Evolutionary conservation across 2,797 vertebrate species (phyloP).

Genomic region (Micropoecilia bifurca): DNA sequence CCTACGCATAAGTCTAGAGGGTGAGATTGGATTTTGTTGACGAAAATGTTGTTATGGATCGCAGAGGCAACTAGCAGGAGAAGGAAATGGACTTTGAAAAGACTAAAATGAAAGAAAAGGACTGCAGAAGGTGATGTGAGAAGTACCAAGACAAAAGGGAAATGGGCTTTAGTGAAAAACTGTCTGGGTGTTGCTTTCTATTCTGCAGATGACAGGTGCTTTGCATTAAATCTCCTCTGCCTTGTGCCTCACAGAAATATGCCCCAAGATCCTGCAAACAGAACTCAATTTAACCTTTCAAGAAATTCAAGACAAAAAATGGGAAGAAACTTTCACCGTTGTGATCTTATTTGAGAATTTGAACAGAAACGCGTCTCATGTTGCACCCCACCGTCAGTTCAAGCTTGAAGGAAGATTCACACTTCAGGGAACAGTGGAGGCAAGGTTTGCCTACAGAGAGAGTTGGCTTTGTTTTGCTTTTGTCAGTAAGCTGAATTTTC

Average conservation of each 20-base stretch:
- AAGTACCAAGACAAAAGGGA: constrained; percentile 48
- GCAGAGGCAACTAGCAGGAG: constrained; percentile 51
- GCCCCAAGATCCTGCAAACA: background rate
- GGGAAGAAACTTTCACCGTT: constrained; percentile 39
- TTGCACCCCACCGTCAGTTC: constrained; percentile 38
- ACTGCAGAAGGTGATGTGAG: constrained; percentile 37
- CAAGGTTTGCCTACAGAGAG: constrained; percentile 25
- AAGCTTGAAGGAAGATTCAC: constrained; percentile 36
- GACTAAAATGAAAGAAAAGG: constrained; percentile 47
- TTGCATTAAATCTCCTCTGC: constrained; percentile 58
- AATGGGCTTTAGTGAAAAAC: constrained; percentile 40
- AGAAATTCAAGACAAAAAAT: constrained; percentile 30
- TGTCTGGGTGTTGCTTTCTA: background rate
- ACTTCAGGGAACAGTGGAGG: constrained; percentile 43
- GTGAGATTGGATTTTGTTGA: constrained; percentile 37
- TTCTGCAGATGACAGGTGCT: constrained; percentile 67
- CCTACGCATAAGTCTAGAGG: constrained; percentile 35
- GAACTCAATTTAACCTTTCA: constrained; percentile 51
- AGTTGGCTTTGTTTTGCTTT: background rate
- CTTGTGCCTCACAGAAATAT: constrained; percentile 35
- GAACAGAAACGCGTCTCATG: constrained; percentile 35
- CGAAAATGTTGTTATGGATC: constrained; percentile 42
- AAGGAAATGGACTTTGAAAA: constrained; percentile 47
- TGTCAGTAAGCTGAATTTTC: constrained; percentile 3
- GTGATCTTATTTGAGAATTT: constrained; percentile 11